Base-by-base conservation (phyloP, 2,888 invertebrate genomes). In the Eristalis intricaria region DNA sequence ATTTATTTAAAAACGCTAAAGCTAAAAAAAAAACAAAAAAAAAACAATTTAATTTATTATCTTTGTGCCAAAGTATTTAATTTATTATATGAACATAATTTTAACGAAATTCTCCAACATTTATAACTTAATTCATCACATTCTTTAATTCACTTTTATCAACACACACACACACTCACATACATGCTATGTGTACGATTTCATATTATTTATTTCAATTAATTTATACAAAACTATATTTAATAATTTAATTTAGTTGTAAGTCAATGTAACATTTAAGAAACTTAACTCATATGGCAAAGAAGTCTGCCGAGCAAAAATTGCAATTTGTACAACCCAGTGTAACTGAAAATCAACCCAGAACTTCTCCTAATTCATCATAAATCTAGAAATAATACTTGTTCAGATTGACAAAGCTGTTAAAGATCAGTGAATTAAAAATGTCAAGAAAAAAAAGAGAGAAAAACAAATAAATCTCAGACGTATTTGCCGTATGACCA, bases 51-150 rank as follows among this genome's bases (percentile, higher is more conserved):
- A 71, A 76, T 71, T 82, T 74, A 76, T 71, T 83, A 78, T 79
- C 50, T 75, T 74, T 73, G 74, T 84, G 78, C 84, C 84, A 84
- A 84, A 84, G 84, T 75, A 78, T 83, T 29, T 78, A 63, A 60
- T 60, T 60, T 60, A 60, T 60, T 26, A 29, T 13, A 70, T 58
- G 56, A 23, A 60, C 23, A 13, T 35, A 58, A 35, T 58, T 56
- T 50, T 58, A 60, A 60, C 13, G 22, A 70, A 70, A 70, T 38
- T 58, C 23, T 35, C 32, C 1, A 64, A n/a, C 10, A 38, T 50
- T 50, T 19, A 8, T 58, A 58, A 58, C 15, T 58, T 58, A 58
- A 58, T 60, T 8, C 60, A 60, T 60, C 60, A 60, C 60, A 60
- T 29, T 60, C 26, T 60, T 11, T 26, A 10, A 26, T 29, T 60